phyloP scores from a whole-genome alignment of 1,140 invertebrate genomes.

The Megalopta genalis region DNA sequence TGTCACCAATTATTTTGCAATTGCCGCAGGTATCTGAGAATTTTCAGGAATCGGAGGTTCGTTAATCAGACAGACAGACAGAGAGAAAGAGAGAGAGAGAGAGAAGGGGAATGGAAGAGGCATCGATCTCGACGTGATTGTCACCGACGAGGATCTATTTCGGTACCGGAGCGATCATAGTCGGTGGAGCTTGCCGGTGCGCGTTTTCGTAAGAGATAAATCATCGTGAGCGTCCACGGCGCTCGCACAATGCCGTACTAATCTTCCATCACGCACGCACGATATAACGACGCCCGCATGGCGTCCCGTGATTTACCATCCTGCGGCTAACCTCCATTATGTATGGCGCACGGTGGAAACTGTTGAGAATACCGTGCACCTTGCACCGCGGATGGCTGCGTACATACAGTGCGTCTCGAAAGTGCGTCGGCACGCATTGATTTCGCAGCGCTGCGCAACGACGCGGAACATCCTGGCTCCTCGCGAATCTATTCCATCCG shows the following conservation, averaged over 20 bases:
- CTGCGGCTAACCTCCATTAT: conserved; percentile 80
- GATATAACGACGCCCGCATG: conserved; percentile 80
- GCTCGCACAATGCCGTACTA: conserved; percentile 79
- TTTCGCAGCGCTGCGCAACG: conserved; percentile 44
- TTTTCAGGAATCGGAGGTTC: too few species aligned
- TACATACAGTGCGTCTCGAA: conserved; percentile 53
- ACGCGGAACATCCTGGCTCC: conserved; percentile 23
- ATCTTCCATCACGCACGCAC: conserved; percentile 79
- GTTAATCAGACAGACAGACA: too few species aligned
- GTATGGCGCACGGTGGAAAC: conserved; percentile 77
- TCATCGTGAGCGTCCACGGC: conserved; percentile 75
- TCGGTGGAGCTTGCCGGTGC: conserved; percentile 48
- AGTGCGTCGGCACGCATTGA: conserved; percentile 44
- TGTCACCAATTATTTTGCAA: too few species aligned
- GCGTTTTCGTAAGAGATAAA: conserved; percentile 77
- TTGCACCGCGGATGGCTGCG: conserved; percentile 69
- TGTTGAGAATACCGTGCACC: conserved; percentile 76
- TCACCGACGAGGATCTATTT: conserved; percentile 56
- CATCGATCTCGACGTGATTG: conserved; percentile 21
- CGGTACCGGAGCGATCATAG: conserved; percentile 42
- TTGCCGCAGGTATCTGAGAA: too few species aligned
- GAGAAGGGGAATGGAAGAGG: background rate
- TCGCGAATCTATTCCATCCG: conserved; percentile 13
- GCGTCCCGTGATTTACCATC: conserved; percentile 79
- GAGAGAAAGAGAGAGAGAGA: too few species aligned